Percentiles rank a stretch among this genome's conserved stretches.
Conservation (phyloP, 2,888 invertebrate genomes). For the Allolobophora icterica region DNA sequence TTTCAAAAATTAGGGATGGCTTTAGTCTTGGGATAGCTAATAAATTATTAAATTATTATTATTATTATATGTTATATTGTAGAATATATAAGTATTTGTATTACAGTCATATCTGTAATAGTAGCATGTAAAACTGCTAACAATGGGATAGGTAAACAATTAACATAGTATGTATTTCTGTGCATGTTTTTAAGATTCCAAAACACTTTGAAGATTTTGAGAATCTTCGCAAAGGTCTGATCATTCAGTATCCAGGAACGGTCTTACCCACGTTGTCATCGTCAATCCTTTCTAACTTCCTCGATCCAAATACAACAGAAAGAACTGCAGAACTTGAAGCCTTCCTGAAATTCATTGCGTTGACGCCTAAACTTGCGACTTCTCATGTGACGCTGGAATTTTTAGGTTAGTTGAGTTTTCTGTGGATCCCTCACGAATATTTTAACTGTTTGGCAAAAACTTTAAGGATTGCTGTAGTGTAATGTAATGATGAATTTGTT, state of each 20-base stretch:
- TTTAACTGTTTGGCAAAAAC: not conserved
- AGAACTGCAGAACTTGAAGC: not conserved
- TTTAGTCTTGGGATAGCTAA: no score
- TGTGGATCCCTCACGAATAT: not conserved
- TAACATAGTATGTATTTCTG: not conserved
- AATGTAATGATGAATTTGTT: no score
- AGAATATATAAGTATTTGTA: no score
- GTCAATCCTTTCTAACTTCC: not conserved
- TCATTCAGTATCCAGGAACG: conserved; percentile 6
- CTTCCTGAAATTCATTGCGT: not conserved
- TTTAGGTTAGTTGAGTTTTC: not conserved
- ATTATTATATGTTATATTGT: no score
- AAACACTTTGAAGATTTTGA: conserved; percentile 27
- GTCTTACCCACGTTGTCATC: not conserved
- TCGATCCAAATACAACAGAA: not conserved
- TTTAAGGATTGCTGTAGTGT: not conserved
- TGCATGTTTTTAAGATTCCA: not conserved
- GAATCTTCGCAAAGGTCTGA: conserved; percentile 25
- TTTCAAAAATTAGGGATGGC: no score
- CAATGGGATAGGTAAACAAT: not conserved
- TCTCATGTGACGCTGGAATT: conserved; percentile 22
- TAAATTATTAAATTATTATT: no score
- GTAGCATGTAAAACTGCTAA: no score
- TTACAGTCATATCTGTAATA: no score
- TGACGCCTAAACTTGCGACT: not conserved